These are phyloP conservation scores for Mya arenaria DNA, from an alignment of 1,140 invertebrate species.

Conservation along the genomic window DNA sequence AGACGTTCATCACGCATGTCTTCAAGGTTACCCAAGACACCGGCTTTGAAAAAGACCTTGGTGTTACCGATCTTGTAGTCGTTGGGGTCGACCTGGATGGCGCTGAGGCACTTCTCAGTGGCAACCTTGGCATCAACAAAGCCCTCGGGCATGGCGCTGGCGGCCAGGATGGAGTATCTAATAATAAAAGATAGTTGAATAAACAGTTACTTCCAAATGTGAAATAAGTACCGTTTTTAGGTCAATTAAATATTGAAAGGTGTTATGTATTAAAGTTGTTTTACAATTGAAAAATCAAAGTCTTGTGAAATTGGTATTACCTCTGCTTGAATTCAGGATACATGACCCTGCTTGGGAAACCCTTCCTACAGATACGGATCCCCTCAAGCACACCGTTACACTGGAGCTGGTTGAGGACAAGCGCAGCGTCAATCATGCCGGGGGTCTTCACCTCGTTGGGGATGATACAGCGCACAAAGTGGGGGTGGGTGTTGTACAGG, in stretches of 20 bases:
- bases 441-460: constrained; percentile 98
- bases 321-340: constrained; percentile 99
- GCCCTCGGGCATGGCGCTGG: constrained; percentile 88
- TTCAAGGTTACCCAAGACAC: constrained; percentile 99
- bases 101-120: constrained; percentile 89
- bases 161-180: constrained; percentile 98
- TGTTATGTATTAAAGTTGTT: no score
- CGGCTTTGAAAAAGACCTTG: constrained; percentile 99
- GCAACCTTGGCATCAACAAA: constrained; percentile 89
- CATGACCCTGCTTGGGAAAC: constrained; percentile 99
- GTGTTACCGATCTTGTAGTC: constrained; percentile 96
- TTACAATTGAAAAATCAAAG: no score
- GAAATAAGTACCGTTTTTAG: no score
- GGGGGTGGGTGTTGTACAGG: constrained; percentile 96
- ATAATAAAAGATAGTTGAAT: no score
- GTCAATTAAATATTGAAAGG: no score
- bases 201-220: no score
- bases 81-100: constrained; percentile 90
- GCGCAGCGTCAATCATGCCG: constrained; percentile 97
- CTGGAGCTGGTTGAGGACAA: constrained; percentile 98
- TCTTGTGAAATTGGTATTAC: no score
- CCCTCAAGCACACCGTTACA: constrained; percentile 99
- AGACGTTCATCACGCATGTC: constrained; percentile 99
- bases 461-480: constrained; percentile 99
- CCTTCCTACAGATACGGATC: constrained; percentile 99